Evolutionary conservation across 2,797 vertebrate species (phyloP), one percentile per base, ranked within the genome.

Genomic region (Argentina silus): DNA sequence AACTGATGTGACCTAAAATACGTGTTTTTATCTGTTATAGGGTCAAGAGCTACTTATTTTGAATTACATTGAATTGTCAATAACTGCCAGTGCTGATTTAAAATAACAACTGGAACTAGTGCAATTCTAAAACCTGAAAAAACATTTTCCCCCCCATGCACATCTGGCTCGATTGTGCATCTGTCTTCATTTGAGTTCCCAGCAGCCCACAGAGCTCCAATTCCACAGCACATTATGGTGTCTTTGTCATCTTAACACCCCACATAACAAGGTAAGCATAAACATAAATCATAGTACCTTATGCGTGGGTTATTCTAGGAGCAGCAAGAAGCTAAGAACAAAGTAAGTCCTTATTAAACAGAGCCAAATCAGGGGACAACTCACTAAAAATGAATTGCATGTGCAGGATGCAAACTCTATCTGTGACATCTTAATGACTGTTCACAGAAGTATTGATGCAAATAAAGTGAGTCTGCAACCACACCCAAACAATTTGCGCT

Each of bases 311-410:
- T 60, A 15, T 36, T 23, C 5, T 60, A 15, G 27, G 59, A 61
- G 21, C 59, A 19, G 21, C 27, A 21, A 60, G 10, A 60, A 60
- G 57, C 27, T 36, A 36, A 19, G 21, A 36, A 19, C 27, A 6
- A 6, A 61, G 11, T 60, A 60, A 11, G 27, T 61, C 59, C 59
- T 61, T 23, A 61, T 7, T 61, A 61, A 61, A 61, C 5, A n/a
- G 12, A 14, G 59, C 36, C 59, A 61, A 14, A 11, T 7, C n/a
- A 57, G 55, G n/a, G n/a, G n/a, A n/a, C n/a, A n/a, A n/a, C n/a
- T n/a, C n/a, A n/a, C n/a, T n/a, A n/a, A n/a, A n/a, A n/a, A n/a
- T n/a, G n/a, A n/a, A n/a, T n/a, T n/a, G n/a, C n/a, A n/a, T n/a
- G n/a, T n/a, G n/a, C n/a, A n/a, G n/a, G n/a, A n/a, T n/a, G n/a